Conservation (phyloP, 2,113 vertebrate species). For the Dromiciops gliroides region DNA sequence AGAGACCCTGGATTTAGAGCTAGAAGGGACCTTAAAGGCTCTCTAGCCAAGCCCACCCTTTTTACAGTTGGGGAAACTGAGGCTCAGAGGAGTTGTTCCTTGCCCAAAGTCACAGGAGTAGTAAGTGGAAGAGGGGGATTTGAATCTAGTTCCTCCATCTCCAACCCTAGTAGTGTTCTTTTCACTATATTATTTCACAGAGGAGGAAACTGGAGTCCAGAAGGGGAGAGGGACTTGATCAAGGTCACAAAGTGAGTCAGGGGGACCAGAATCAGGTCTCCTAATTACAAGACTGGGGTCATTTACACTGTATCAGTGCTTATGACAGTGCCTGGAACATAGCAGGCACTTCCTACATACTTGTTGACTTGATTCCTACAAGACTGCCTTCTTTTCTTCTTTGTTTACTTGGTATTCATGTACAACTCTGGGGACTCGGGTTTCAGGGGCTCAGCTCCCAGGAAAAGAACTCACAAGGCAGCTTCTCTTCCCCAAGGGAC, state of each 20-base stretch:
- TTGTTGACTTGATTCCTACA: background rate
- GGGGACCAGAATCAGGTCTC: background rate
- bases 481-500: background rate
- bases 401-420: background rate
- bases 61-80: background rate
- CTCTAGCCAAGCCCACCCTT: background rate
- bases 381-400: background rate
- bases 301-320: background rate
- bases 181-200: background rate
- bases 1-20: background rate
- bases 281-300: background rate
- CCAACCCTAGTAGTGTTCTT: background rate
- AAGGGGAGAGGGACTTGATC: background rate
- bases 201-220: background rate
- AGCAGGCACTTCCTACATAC: background rate
- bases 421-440: background rate
- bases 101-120: background rate
- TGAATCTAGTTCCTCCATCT: background rate
- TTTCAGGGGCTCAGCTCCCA: background rate
- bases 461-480: background rate
- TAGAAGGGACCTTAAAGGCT: background rate
- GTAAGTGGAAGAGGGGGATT: background rate
- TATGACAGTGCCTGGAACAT: background rate
- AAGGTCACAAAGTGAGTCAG: background rate
- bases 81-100: background rate